Evolutionary conservation across 2,797 vertebrate genomes (phyloP), one percentile per base, ranked within the genome.

Genomic region (Paramormyrops hopkinsi): DNA sequence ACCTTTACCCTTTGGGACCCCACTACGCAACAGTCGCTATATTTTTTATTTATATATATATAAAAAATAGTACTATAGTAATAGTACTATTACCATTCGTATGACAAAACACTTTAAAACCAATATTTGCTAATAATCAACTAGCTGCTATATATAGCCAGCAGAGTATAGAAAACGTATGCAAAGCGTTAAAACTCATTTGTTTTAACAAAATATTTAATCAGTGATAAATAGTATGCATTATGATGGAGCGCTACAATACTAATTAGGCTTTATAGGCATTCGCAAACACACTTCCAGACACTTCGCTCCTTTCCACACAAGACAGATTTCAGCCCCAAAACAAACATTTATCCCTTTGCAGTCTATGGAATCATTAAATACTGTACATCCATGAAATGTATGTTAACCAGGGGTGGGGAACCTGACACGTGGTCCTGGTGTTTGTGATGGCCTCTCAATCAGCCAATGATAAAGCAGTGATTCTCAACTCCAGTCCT

Each of bases 291-390:
- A 44, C 5, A 51, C 82, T 8, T 5, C 0, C 44, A 25, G n/a
- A 22, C n/a, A 84, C 17, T 22, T 83, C 1, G 17, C 25, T 86
- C 84, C 50, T 54, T 11, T 17, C 48, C 14, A 22, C 17, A 62
- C 56, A 69, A 44, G 65, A 87, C 90, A 83, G 88, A 89, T 65
- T 88, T 29, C 25, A 85, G 87, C 41, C 88, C 89, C 88, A 89
- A 87, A 90, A 90, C 84, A 91, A 90, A 86, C 25, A 59, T 84
- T 90, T 89, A 91, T 90, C 90, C 73, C 88, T 87, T 83, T 53
- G 2, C 53, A 87, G 73, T 65, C 56, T 22, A 44, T 2, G 14
- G 17, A 86, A 86, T 53, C 25, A 12, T 48, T n/a, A 11, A 48
- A 29, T 17, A 50, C 12, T 22, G 56, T 59, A 22, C 8, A 59